Base-by-base conservation (phyloP, 92 coral and sea anemone species). In the Epizoanthus stellaris region DNA sequence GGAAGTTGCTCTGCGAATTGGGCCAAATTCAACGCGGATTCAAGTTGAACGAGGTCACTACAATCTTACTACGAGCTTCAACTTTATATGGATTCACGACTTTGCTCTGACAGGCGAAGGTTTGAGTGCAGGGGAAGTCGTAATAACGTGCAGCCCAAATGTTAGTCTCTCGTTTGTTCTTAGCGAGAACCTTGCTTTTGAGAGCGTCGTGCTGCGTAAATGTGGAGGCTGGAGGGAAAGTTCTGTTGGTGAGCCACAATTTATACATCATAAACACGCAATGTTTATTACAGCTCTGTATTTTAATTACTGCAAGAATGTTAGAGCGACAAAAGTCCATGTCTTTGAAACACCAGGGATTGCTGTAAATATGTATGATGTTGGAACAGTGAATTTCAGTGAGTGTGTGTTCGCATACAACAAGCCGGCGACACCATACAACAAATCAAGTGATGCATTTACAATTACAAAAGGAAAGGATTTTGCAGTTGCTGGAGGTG, bases 231-330 rank as follows among this genome's bases (percentile, higher is more conserved):
- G 89, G 92, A 77, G 67, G 43, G 40, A 20, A 6, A 80, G 87
- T 58, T 21, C 84, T 5, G 81, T 86, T 69, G 56, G 40, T 20
- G 82, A 87, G 11, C 63, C 76, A 43, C 67, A 80, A 52, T 80
- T 88, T 38, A 68, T 7, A 4, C 73, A 68, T 68, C 92, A 92
- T 17, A 73, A 21, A n/a, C 79, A 87, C 60, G 92, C 89, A 21
- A 63, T 71, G 52, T 96, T 94, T 85, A 80, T 89, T 43, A 17
- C 92, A 3, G 96, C 95, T 9, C 63, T 96, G 52, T 91, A 82
- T 77, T 90, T 96, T 72, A 91, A 90, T 65, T 94, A 96, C 75
- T 96, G 98, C 70, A 82, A 82, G 42, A 85, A 91, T 63, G 84
- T 96, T 62, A 75, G 72, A 17, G 21, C 91, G 42, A 42, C 25